Base-by-base conservation (phyloP, 1,140 invertebrate species). In the Mamestra configurata region DNA sequence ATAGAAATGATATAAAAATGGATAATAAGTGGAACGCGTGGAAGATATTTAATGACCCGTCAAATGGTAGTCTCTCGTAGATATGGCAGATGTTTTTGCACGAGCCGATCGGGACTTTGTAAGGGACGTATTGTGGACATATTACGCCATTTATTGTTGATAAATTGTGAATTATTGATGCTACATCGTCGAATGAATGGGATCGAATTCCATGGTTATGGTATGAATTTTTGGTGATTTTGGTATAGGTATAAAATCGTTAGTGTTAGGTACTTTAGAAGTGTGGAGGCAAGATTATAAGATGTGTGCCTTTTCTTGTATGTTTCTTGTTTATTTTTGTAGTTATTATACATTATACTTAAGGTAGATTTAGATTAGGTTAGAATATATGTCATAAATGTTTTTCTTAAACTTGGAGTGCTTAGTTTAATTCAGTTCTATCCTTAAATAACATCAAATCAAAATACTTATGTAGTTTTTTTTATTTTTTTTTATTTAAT, bases 21-120 rank as follows among this genome's bases (percentile, higher is more conserved):
- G 83, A 85, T 91, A 91, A 91, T 92, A 88, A 89, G 90, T 90
- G 87, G 84, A 88, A 94, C 91, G 91, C 88, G 92, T 93, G 89
- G 86, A 86, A 80, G 53, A 72, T 73, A 80, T 82, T 90, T 87
- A 93, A 93, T 92, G 92, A 89, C 75, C 82, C 89, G 87, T 20
- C 82, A 89, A 91, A 92, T 89, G 80, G 82, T 22, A 55, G 37
- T 24, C n/a, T 15, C 4, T 35, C 13, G 24, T n/a, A 20, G 18
- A 24, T 22, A 55, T 57, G 70, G 81, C 91, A 91, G 90, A 89
- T 92, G 88, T 83, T 80, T 82, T 83, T 71, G 72, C 61, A 70
- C 43, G 49, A 82, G 57, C 24, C 71, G 51, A 18, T 5, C 11
- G 4, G 40, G 35, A 76, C 20, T 31, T 55, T 43, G 53, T 13